phyloP scores from a whole-genome alignment of 1,140 invertebrate species.

The Drosophila repletoides region DNA sequence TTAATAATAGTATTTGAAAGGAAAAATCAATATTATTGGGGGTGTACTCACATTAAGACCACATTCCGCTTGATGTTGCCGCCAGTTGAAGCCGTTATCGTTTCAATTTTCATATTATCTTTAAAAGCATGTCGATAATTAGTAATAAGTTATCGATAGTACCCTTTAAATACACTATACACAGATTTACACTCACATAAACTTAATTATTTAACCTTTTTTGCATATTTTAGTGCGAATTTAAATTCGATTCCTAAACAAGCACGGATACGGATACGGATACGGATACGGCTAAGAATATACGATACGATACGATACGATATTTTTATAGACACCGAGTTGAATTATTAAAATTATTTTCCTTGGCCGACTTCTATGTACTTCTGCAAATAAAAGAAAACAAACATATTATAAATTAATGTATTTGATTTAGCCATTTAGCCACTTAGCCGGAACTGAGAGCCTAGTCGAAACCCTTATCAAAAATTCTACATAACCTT shows the following conservation, averaged over 20 bases:
- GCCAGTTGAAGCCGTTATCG: conserved; percentile 14
- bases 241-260: conserved; percentile 25
- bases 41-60: conserved; percentile 52
- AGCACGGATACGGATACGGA: conserved; percentile 3
- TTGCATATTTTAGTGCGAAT: conserved; percentile 1
- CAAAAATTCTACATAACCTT: conserved; percentile 43
- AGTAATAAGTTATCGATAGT: neutral
- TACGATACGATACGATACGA: no score
- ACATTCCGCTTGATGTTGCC: conserved; percentile 12
- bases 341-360: conserved; percentile 11
- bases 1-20: no score
- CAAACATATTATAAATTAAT: conserved; percentile 2
- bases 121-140: conserved; percentile 2
- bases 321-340: conserved; percentile 45
- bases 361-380: neutral
- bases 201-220: conserved; percentile 1
- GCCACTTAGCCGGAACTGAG: no score
- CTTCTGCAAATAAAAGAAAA: conserved; percentile 40
- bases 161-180: neutral
- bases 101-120: conserved; percentile 35
- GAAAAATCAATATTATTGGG: conserved; percentile 3
- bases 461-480: conserved; percentile 15
- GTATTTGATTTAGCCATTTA: conserved; percentile 34
- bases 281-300: no score
- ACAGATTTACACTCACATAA: conserved; percentile 1